These are phyloP conservation scores for Pterois miles DNA, from an alignment of 2,797 vertebrate species.

Conservation along the genomic window DNA sequence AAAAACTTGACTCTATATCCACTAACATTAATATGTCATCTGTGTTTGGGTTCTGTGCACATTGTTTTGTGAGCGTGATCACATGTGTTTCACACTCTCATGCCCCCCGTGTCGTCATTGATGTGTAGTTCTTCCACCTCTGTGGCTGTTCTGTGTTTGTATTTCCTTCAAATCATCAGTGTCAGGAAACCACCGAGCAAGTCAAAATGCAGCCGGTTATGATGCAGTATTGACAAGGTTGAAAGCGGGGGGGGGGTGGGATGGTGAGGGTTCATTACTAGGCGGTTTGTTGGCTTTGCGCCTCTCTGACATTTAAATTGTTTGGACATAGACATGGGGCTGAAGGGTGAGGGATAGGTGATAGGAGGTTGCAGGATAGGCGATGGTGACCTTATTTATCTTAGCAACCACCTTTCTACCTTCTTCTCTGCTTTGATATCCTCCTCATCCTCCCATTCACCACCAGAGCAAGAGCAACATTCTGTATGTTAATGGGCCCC, in stretches of 20 bases:
- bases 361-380: not conserved
- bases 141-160: conserved; percentile 62
- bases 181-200: conserved; percentile 49
- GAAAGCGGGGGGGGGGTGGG: conserved; percentile 6
- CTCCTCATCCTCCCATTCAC: conserved; percentile 25
- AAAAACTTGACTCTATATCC: conserved; percentile 33
- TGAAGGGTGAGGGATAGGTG: not conserved
- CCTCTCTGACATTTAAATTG: conserved; percentile 50
- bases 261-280: conserved; percentile 20
- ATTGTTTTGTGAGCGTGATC: conserved; percentile 47
- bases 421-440: conserved; percentile 56
- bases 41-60: conserved; percentile 62
- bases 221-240: conserved; percentile 6
- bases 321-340: conserved; percentile 15
- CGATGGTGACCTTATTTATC: conserved; percentile 15
- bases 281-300: conserved; percentile 24
- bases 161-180: conserved; percentile 19
- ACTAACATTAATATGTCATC: conserved; percentile 51
- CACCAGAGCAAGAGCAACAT: not conserved
- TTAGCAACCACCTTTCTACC: not conserved
- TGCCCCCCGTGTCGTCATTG: conserved; percentile 36
- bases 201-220: conserved; percentile 31
- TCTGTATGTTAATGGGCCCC: conserved; percentile 18
- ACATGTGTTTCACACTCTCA: conserved; percentile 38
- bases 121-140: conserved; percentile 49